These are phyloP conservation scores for Drosophila sucinea DNA, from an alignment of 1,140 invertebrate species.

Conservation along the genomic window DNA sequence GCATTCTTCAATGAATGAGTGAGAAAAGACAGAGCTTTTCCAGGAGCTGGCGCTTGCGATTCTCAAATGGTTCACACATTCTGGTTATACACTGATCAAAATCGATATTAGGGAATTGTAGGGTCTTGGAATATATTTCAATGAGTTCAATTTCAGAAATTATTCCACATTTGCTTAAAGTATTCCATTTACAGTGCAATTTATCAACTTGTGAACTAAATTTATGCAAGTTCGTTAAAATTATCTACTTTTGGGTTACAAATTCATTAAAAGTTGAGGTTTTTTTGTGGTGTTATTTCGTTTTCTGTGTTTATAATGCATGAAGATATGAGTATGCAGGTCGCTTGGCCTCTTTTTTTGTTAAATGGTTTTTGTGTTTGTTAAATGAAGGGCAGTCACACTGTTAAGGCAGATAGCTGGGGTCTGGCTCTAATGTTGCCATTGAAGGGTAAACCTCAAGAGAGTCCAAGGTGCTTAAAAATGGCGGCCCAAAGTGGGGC, in stretches of 20 bases:
- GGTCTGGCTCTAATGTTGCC: constrained; percentile 8
- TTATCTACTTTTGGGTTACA: constrained; percentile 6
- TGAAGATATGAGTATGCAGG: constrained; percentile 17
- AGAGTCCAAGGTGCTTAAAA: constrained; percentile 7
- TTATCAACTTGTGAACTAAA: neutral
- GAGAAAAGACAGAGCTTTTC: neutral
- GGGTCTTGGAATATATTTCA: neutral
- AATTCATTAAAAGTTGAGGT: neutral
- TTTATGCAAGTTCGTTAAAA: neutral
- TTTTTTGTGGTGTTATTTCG: constrained; percentile 3
- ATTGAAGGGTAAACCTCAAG: constrained; percentile 13
- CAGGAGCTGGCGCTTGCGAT: neutral
- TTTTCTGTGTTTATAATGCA: constrained; percentile 1
- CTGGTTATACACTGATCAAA: neutral
- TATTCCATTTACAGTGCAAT: neutral
- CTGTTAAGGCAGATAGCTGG: neutral
- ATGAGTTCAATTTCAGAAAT: neutral
- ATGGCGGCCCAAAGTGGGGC: neutral
- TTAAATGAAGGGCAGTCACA: constrained; percentile 5
- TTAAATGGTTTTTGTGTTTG: neutral
- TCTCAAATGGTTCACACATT: neutral
- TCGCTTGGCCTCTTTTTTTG: constrained; percentile 10
- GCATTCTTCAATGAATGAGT: too few species aligned
- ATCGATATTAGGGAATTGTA: too few species aligned
- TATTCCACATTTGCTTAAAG: neutral